A percentile compares a stretch with the other conserved stretches of the same genome.
These are phyloP conservation scores for Prosapia bicincta DNA, from an alignment of 2,888 invertebrate genomes.

Conservation along the genomic window DNA sequence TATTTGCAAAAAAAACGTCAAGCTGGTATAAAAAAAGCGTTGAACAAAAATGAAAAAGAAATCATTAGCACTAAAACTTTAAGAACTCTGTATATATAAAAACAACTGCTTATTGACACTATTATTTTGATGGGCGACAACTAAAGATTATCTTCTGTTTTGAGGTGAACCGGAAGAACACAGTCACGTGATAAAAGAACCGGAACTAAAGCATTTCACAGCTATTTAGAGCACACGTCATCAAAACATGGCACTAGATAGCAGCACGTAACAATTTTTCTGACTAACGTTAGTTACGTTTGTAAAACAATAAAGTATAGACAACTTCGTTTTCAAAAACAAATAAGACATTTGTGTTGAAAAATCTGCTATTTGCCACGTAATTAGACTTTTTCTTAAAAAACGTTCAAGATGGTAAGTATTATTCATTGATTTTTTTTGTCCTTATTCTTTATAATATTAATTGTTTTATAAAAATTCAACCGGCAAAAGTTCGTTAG, in stretches of 20 bases:
- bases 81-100: background rate
- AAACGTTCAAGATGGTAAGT: background rate
- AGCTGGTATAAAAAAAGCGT: background rate
- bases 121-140: background rate
- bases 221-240: background rate
- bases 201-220: background rate
- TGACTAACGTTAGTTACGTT: too few species aligned
- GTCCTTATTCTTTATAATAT: too few species aligned
- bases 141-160: conserved; percentile 2
- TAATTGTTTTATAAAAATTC: too few species aligned
- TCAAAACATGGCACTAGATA: background rate
- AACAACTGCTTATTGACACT: background rate
- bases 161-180: background rate
- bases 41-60: background rate
- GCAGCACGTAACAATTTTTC: background rate
- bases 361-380: background rate
- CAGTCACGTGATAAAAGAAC: background rate
- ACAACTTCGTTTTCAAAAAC: background rate
- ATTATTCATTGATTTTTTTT: background rate
- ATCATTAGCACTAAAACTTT: background rate
- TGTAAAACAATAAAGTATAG: too few species aligned
- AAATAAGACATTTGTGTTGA: background rate
- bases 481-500: too few species aligned
- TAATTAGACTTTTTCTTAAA: too few species aligned
- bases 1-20: background rate